A percentile compares a stretch with the other conserved stretches of the same genome.
phyloP scores from a whole-genome alignment of 1,140 invertebrate species.

The Cotesia vestalis region DNA sequence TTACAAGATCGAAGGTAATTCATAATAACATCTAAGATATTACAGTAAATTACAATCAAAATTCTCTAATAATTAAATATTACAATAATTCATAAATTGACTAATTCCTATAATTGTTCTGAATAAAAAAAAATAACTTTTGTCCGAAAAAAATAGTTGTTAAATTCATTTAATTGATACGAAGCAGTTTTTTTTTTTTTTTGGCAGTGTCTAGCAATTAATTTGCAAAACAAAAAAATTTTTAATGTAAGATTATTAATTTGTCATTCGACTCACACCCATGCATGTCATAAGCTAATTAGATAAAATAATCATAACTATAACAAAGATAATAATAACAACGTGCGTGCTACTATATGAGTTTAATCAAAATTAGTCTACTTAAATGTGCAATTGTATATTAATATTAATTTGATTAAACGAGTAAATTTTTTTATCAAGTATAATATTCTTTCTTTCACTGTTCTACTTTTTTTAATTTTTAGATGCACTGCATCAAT shows the following conservation, averaged over 20 bases:
- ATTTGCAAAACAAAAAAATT: background rate
- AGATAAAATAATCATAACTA: too few species aligned
- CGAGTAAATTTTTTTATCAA: background rate
- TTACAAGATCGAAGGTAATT: too few species aligned
- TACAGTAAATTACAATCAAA: too few species aligned
- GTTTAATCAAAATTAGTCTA: constrained; percentile 19
- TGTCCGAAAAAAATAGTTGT: background rate
- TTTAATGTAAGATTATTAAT: too few species aligned
- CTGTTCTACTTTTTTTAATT: background rate
- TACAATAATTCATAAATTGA: too few species aligned
- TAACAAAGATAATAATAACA: too few species aligned
- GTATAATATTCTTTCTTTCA: background rate
- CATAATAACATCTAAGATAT: too few species aligned
- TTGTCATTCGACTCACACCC: background rate
- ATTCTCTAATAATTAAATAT: too few species aligned
- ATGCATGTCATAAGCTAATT: background rate
- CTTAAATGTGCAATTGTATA: constrained; percentile 15
- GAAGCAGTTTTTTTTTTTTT: constrained; percentile 23
- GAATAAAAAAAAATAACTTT: background rate
- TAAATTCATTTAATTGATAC: background rate
- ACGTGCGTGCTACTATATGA: background rate
- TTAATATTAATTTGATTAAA: background rate
- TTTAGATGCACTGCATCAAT: too few species aligned
- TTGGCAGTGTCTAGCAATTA: constrained; percentile 34
- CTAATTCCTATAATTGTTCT: too few species aligned